Evolutionary conservation across 2,113 vertebrate genomes (phyloP).

Genomic region (Pterocles burchelli): DNA sequence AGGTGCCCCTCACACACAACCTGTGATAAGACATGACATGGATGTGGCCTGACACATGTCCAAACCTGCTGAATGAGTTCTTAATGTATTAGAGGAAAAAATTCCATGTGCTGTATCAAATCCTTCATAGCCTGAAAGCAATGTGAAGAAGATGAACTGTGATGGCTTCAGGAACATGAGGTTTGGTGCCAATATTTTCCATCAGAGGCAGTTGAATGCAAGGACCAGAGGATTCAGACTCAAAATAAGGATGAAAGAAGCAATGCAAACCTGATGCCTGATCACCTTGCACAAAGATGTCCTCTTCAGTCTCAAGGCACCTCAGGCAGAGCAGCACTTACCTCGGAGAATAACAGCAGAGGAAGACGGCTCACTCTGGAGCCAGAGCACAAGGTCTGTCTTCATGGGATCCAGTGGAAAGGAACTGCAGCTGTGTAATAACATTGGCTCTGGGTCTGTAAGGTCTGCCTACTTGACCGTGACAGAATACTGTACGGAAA

Average conservation of each 20-base stretch:
- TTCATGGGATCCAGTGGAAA: neutral
- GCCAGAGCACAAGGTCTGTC: neutral
- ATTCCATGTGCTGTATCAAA: neutral
- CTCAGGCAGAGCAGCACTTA: neutral
- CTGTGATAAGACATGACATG: neutral
- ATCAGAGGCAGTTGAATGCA: neutral
- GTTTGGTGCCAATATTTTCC: neutral
- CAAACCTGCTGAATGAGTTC: neutral
- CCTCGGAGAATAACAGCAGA: neutral
- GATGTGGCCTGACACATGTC: neutral
- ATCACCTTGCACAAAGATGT: neutral
- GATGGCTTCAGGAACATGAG: neutral
- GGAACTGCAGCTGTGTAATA: neutral
- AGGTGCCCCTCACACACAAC: neutral
- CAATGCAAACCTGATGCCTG: neutral
- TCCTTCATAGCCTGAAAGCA: neutral
- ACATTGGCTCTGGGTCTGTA: neutral
- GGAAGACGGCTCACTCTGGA: neutral
- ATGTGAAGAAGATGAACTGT: neutral
- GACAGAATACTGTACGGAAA: neutral
- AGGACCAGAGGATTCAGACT: neutral
- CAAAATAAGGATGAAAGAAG: neutral
- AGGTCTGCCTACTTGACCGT: neutral
- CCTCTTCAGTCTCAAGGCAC: neutral
- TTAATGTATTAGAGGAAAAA: neutral